These are phyloP conservation scores for Galeopterus variegatus DNA, from an alignment of 2,113 vertebrate species.

Conservation along the genomic window DNA sequence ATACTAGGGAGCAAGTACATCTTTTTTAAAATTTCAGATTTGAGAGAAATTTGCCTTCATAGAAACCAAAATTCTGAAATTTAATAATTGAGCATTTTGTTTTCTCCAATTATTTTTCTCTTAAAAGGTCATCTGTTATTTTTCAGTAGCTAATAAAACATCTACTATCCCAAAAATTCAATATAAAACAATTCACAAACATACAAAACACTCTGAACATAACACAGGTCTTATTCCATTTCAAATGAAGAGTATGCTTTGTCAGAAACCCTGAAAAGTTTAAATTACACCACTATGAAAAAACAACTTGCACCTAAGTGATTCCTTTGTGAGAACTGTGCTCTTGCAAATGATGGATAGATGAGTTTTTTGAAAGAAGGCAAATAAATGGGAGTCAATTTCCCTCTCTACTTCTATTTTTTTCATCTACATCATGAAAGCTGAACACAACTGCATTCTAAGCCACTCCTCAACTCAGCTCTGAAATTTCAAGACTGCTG, in stretches of 20 bases:
- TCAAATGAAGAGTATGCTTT: background rate
- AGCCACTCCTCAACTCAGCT: background rate
- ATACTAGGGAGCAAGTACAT: background rate
- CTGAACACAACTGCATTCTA: background rate
- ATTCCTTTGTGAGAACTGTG: slow-evolving; percentile 20
- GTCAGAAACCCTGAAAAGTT: background rate
- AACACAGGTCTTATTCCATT: background rate
- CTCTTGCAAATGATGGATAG: background rate
- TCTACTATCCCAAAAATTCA: background rate
- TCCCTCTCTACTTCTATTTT: slow-evolving; percentile 15
- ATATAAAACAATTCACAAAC: slow-evolving; percentile 7
- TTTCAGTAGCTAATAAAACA: slow-evolving; percentile 30
- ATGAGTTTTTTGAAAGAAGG: background rate
- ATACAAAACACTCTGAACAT: background rate
- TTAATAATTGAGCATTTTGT: background rate
- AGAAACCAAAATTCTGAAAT: slow-evolving; percentile 26
- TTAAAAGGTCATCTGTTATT: slow-evolving; percentile 12
- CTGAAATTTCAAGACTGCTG: background rate
- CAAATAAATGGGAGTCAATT: background rate
- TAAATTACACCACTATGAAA: background rate
- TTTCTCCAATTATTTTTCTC: slow-evolving; percentile 47
- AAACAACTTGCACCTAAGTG: background rate
- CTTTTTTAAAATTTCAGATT: slow-evolving; percentile 19
- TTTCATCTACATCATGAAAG: slow-evolving; percentile 29
- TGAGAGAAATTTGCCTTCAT: slow-evolving; percentile 16